Evolutionary conservation across 2,888 invertebrate species (phyloP).

Genomic region (Dione juno): DNA sequence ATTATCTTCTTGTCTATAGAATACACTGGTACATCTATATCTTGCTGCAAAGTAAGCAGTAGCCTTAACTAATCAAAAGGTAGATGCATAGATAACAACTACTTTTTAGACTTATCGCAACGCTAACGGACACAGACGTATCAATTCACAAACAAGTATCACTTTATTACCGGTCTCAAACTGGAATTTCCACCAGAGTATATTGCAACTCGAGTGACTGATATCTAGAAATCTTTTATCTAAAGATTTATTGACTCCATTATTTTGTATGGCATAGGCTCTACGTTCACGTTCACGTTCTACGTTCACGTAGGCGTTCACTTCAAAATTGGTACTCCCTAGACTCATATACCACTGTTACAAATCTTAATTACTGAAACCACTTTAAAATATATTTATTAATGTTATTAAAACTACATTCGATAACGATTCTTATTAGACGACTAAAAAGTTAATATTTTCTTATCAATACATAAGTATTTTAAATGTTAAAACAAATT

Average conservation of each 20-base stretch:
- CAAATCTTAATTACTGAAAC: too few species aligned
- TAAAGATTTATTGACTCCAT: conserved; percentile 3
- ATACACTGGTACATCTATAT: too few species aligned
- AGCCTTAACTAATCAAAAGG: conserved; percentile 19
- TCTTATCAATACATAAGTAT: too few species aligned
- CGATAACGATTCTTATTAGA: neutral
- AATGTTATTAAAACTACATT: neutral
- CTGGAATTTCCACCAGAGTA: conserved; percentile 21
- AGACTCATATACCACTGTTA: neutral
- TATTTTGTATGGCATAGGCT: neutral
- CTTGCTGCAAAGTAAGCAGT: too few species aligned
- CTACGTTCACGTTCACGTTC: too few species aligned
- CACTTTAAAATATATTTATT: neutral
- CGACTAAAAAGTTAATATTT: too few species aligned
- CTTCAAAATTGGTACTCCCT: neutral
- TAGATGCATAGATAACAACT: conserved; percentile 21
- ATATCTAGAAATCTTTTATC: conserved; percentile 23
- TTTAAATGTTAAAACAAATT: too few species aligned
- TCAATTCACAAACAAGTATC: conserved; percentile 32
- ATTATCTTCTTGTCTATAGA: too few species aligned
- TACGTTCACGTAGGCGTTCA: neutral
- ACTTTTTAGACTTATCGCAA: conserved; percentile 9
- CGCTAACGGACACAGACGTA: conserved; percentile 24
- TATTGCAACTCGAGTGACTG: conserved; percentile 8
- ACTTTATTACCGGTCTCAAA: conserved; percentile 33